These are phyloP conservation scores for Eptesicus fuscus DNA, from an alignment of 2,113 vertebrate species.

Conservation along the genomic window DNA sequence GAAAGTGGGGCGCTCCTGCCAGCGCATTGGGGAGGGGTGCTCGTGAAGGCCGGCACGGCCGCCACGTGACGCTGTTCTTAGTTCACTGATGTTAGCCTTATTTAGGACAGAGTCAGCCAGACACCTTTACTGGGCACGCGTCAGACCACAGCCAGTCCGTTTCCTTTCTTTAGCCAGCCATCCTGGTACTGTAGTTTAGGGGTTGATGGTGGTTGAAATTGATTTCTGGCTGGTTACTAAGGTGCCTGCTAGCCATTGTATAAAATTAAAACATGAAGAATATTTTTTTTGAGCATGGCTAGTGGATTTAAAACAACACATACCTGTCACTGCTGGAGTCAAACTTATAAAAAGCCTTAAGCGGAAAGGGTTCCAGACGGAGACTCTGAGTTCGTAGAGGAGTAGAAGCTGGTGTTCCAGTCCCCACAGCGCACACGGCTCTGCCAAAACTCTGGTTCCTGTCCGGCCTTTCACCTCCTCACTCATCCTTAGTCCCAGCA, in stretches of 20 bases:
- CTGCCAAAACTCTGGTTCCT: slow-evolving; percentile 79
- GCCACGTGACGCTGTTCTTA: slow-evolving; percentile 85
- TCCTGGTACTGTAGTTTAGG: slow-evolving; percentile 90
- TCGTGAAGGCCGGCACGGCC: slow-evolving; percentile 90
- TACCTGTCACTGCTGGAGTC: slow-evolving; percentile 86
- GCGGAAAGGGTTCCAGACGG: slow-evolving; percentile 81
- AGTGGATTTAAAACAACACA: slow-evolving; percentile 85
- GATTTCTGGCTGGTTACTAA: slow-evolving; percentile 89
- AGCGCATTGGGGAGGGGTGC: slow-evolving; percentile 98
- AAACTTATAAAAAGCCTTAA: slow-evolving; percentile 85
- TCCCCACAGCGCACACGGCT: slow-evolving; percentile 79
- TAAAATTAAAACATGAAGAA: slow-evolving; percentile 86
- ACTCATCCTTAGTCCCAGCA: slow-evolving; percentile 76
- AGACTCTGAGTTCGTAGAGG: slow-evolving; percentile 78
- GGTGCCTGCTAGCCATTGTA: slow-evolving; percentile 87
- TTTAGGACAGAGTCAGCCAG: slow-evolving; percentile 91
- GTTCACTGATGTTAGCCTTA: slow-evolving; percentile 93
- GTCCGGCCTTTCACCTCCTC: slow-evolving; percentile 84
- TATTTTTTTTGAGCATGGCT: slow-evolving; percentile 87
- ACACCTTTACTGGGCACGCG: slow-evolving; percentile 90
- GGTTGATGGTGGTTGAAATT: slow-evolving; percentile 86
- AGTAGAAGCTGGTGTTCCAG: slow-evolving; percentile 79
- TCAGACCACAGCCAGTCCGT: slow-evolving; percentile 89
- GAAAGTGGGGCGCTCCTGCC: slow-evolving; percentile 99
- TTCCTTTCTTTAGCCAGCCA: slow-evolving; percentile 87